Evolutionary conservation across 2,888 invertebrate species (phyloP), one percentile per base, ranked within the genome.

Genomic region (Drosophila phalerata): DNA sequence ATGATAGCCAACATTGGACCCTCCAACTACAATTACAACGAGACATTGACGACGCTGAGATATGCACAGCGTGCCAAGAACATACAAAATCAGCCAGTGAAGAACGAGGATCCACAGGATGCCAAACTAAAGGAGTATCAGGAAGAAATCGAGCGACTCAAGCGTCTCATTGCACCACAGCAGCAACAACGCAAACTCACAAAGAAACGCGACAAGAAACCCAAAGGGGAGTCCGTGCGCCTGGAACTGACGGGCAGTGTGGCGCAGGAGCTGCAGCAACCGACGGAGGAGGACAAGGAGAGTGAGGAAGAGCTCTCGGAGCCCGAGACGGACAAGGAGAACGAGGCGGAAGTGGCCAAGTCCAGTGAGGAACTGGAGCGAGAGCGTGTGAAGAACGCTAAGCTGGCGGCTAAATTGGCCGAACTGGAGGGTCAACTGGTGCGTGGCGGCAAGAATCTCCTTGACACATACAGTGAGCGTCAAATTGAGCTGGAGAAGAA

Each of bases 1-100:
- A 99, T 99, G 99, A 97, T 99, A 60, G 99, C 99, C 10, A 99
- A 99, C 92, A 97, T 99, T 90, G 99, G 99, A 0, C 99, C 99
- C 28, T 99, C 99, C 19, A 96, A 96, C 81, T 98, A 97, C 93
- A 99, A 99, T 93, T 99, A 97, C 93, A 99, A 99, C 90, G 99
- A 99, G 93, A 98, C 98, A 3, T 93, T 99, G 82, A 98, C 98
- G 34, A 99, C 99, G n/a, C 93, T 99, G 73, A 94, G 98, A 38
- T 99, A 99, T 93, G 98, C 99, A 3, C 98, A 97, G 92, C 94
- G 99, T 48, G 99, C 99, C 13, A 99, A 99, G 94, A 98, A 98
- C 81, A 99, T 99, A 87, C 98, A 99, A 94, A 99, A 99, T 93
- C 97, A 98, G 93, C 99, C 99, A 19, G 96, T 97, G 80, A 97